A percentile compares a stretch with the other conserved stretches of the same genome.
phyloP scores from a whole-genome alignment of 2,888 invertebrate genomes.

The Endomychus coccineus region DNA sequence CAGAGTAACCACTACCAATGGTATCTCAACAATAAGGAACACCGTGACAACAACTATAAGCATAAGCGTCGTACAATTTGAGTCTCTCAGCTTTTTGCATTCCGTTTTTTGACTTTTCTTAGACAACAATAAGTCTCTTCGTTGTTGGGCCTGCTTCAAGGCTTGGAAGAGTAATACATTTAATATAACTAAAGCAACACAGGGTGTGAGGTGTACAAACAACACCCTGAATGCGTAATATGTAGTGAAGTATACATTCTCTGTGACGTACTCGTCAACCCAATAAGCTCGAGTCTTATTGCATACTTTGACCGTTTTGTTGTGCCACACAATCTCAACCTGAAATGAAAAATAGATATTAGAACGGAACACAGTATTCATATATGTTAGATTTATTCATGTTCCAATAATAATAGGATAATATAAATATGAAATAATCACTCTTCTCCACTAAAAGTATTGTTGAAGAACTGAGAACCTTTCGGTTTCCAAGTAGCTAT shows the following conservation, averaged over 20 bases:
- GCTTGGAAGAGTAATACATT: conserved; percentile 82
- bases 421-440: too few species aligned
- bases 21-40: conserved; percentile 76
- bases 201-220: conserved; percentile 88
- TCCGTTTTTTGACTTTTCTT: conserved; percentile 57
- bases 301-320: conserved; percentile 60
- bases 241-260: conserved; percentile 71
- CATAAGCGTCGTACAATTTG: conserved; percentile 83
- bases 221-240: conserved; percentile 82
- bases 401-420: too few species aligned
- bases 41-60: conserved; percentile 80
- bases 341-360: too few species aligned
- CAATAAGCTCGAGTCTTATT: conserved; percentile 58
- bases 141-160: conserved; percentile 70
- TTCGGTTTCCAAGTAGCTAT: too few species aligned
- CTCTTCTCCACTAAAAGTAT: too few species aligned
- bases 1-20: conserved; percentile 73
- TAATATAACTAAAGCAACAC: conserved; percentile 78
- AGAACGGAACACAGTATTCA: too few species aligned
- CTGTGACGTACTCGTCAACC: conserved; percentile 59
- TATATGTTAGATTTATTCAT: too few species aligned
- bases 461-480: too few species aligned
- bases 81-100: conserved; percentile 68
- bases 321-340: conserved; percentile 62
- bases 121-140: conserved; percentile 38